Base-by-base conservation (phyloP, 2,888 invertebrate genomes). In the Erpobdella octoculata region DNA sequence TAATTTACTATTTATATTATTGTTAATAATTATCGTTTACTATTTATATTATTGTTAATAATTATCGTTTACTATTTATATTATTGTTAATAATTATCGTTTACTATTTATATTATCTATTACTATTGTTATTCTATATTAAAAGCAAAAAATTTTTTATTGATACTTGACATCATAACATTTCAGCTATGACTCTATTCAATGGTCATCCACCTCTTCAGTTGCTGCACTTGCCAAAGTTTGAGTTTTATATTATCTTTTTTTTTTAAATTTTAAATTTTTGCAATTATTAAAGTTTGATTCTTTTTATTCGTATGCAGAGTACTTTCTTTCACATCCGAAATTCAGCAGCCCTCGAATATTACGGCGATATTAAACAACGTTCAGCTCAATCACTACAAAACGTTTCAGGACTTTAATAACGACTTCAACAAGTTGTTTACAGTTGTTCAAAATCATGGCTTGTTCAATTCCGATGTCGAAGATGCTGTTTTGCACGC, bases 321-420 rank as follows among this genome's bases (percentile, higher is more conserved):
- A 37, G 41, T 31, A 1, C 36, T 41, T 25, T 31, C 41, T 36
- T 41, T 37, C 41, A 21, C n/a, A 46, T 21, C 3, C 21, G 18
- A 28, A 18, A 31, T 38, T 12, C 28, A 67, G 46, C 15, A 67
- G 12, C 67, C 67, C 6, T 18, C 25, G 8, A 28, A 8, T 25
- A 41, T 67, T 1, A 31, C 38, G 46, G 46, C 37, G 21, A 67
- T 67, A 33, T 67, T 46, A 18, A 67, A 46, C 67, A 67, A 67
- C 38, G 41, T 67, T 28, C 37, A 38, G 38, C 67, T 67, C 9
- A 21, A 21, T 21, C 67, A 67, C n/a, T 67, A 67, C 21, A 46
- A 37, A 37, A 38, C 46, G 25, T 46, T 67, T 31, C 67, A 67
- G 41, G 25, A n/a, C 25, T 41, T 67, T 31, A 67, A 67, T n/a